Percentiles rank a stretch among this genome's conserved stretches.
These are phyloP conservation scores for Gobio gobio DNA, from an alignment of 2,113 vertebrate genomes.

Conservation along the genomic window DNA sequence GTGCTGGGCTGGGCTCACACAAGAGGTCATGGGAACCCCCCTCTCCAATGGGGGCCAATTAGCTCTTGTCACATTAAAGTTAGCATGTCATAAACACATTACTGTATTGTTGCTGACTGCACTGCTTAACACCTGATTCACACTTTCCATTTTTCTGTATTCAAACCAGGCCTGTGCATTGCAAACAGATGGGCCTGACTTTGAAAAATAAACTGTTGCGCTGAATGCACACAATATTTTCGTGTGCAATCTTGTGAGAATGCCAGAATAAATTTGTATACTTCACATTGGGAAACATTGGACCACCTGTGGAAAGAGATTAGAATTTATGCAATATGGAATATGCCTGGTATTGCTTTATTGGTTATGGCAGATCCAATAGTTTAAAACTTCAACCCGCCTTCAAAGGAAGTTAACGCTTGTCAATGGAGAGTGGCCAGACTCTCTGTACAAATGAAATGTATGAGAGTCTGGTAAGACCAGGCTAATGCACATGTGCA, in stretches of 20 bases:
- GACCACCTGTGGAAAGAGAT: slow-evolving; percentile 34
- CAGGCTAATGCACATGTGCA: too few relatives aligned
- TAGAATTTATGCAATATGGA: not conserved
- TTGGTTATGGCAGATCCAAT: too few relatives aligned
- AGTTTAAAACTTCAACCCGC: too few relatives aligned
- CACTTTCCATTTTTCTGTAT: not conserved
- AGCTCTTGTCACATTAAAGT: slow-evolving; percentile 57
- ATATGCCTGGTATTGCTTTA: not conserved
- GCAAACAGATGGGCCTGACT: slow-evolving; percentile 30
- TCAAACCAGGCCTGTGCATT: not conserved
- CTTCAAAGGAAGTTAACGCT: too few relatives aligned
- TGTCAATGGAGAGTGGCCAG: too few relatives aligned
- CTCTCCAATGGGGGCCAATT: slow-evolving; percentile 58
- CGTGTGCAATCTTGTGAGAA: not conserved
- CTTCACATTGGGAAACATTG: not conserved
- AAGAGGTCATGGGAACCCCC: slow-evolving; percentile 45
- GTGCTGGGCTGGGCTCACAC: slow-evolving; percentile 29
- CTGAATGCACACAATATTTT: not conserved
- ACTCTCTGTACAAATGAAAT: too few relatives aligned
- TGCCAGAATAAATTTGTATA: not conserved
- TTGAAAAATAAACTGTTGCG: not conserved
- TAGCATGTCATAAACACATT: slow-evolving; percentile 19
- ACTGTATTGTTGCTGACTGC: slow-evolving; percentile 16
- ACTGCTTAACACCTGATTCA: not conserved
- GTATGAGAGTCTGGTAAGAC: too few relatives aligned